These are phyloP conservation scores for Mormyrops boulengeri DNA, from an alignment of 2,797 vertebrate genomes.

Conservation along the genomic window DNA sequence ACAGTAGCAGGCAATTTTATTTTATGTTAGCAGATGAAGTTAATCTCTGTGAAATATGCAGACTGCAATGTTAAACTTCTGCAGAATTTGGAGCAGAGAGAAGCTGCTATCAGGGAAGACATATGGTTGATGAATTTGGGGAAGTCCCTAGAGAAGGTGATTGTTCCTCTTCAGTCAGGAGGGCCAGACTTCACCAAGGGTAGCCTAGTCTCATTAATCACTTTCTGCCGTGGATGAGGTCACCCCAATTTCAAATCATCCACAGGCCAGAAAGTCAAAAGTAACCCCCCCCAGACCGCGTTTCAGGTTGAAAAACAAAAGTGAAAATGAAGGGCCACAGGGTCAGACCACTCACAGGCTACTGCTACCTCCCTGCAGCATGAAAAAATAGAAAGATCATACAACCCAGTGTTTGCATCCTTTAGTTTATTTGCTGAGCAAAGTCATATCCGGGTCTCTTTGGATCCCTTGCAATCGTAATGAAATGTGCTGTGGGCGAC, in stretches of 20 bases:
- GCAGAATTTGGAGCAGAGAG: conserved; percentile 25
- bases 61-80: not conserved
- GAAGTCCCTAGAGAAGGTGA: conserved; percentile 45
- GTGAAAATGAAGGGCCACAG: not conserved
- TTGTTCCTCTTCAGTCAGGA: conserved; percentile 50
- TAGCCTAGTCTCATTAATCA: conserved; percentile 68
- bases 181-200: conserved; percentile 49
- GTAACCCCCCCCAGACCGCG: conserved; percentile 32
- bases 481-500: conserved; percentile 4
- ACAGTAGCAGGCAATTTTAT: not conserved
- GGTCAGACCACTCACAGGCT: not conserved
- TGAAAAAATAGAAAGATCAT: not conserved
- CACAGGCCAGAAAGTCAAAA: conserved; percentile 38
- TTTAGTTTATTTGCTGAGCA: not conserved
- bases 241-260: conserved; percentile 42
- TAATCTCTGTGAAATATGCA: not conserved
- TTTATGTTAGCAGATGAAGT: not conserved
- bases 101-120: conserved; percentile 51
- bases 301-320: not conserved
- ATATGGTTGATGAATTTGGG: conserved; percentile 61
- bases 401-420: not conserved
- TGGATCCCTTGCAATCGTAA: not conserved
- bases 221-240: conserved; percentile 58
- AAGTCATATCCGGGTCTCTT: not conserved
- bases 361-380: not conserved